Evolutionary conservation across 2,113 vertebrate species (phyloP).

Genomic region (Callospermophilus lateralis): DNA sequence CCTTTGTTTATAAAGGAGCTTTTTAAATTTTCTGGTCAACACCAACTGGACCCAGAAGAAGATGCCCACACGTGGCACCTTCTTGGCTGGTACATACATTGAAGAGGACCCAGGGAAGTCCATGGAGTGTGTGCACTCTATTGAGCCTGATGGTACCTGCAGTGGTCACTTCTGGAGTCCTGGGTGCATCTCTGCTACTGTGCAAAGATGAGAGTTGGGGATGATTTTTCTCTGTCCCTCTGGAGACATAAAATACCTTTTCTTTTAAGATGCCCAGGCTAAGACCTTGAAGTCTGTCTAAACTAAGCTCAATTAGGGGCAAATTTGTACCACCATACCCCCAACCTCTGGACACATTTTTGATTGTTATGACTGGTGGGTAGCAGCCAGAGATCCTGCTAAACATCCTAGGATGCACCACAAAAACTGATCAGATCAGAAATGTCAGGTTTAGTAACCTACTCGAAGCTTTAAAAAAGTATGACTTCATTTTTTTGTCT

Average conservation of each 20-base stretch:
- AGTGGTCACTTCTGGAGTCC: too few species aligned
- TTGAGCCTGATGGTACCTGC: rapidly evolving
- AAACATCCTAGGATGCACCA: neutral
- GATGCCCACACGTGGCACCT: rapidly evolving
- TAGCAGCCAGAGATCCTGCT: neutral
- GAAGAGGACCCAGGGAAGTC: too few species aligned
- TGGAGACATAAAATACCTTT: neutral
- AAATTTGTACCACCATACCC: too few species aligned
- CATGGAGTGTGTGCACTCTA: rapidly evolving
- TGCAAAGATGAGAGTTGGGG: neutral
- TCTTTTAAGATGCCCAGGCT: neutral
- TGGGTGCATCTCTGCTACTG: neutral
- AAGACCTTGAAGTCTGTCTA: neutral
- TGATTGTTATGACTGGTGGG: neutral
- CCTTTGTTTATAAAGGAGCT: constrained; percentile 42
- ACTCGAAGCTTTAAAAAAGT: neutral
- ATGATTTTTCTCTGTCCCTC: neutral
- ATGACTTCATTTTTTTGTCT: neutral
- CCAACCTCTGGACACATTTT: neutral
- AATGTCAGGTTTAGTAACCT: neutral
- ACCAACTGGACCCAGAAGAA: neutral
- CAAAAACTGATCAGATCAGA: neutral
- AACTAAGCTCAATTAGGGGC: neutral
- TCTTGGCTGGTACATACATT: rapidly evolving
- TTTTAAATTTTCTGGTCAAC: neutral